phyloP scores from a whole-genome alignment of 2,113 vertebrate genomes.

The Chamaea fasciata region DNA sequence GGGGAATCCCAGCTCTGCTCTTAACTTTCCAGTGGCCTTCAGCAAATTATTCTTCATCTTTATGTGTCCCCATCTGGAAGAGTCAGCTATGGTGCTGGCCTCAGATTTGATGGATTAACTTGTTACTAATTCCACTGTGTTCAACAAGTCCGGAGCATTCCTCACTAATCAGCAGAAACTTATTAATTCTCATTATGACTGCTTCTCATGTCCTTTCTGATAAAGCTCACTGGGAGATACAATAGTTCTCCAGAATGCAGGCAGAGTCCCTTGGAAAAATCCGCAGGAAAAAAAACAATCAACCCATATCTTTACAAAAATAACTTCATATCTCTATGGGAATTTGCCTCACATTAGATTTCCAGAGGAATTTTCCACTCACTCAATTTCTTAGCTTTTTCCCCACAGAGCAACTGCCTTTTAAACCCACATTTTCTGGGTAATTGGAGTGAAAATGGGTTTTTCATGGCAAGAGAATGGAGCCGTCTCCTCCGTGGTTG shows the following conservation, averaged over 20 bases:
- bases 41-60: not conserved
- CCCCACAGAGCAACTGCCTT: not conserved
- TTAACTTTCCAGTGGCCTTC: not conserved
- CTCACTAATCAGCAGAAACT: conserved; percentile 40
- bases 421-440: conserved; percentile 21
- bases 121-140: not conserved
- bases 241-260: conserved; percentile 23
- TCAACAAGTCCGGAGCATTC: not conserved
- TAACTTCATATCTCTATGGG: not conserved
- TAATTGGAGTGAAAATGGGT: conserved; percentile 29
- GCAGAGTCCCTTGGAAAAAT: not conserved
- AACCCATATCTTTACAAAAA: conserved; percentile 17
- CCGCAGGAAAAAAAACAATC: not conserved
- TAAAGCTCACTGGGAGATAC: conserved; percentile 28
- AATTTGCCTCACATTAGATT: conserved; percentile 6
- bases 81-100: not conserved
- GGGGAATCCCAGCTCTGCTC: not conserved
- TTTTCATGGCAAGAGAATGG: not conserved
- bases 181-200: conserved; percentile 52
- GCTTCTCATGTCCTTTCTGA: conserved; percentile 32
- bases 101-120: conserved; percentile 34
- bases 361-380: conserved; percentile 19
- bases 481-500: not conserved
- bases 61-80: not conserved
- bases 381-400: conserved; percentile 6